Conservation (phyloP, 2,113 vertebrate species). For the Crocuta crocuta region DNA sequence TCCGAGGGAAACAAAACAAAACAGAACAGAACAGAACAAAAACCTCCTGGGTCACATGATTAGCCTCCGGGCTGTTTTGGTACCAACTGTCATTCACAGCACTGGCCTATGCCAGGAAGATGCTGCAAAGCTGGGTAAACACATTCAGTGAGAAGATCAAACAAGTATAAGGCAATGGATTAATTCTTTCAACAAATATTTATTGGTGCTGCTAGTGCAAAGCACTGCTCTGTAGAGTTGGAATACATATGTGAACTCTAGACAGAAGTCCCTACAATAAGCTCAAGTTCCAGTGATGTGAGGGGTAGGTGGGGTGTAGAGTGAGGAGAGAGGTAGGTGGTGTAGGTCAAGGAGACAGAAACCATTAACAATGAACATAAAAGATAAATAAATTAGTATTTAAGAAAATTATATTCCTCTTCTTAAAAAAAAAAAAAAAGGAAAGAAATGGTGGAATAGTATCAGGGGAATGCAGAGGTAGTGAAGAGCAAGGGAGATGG, state of each 20-base stretch:
- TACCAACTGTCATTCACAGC: background rate
- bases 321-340: rapidly evolving
- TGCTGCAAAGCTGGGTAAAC: background rate
- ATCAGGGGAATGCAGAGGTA: background rate
- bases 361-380: rapidly evolving
- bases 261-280: background rate
- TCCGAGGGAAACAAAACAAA: background rate
- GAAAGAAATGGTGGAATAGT: background rate
- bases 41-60: background rate
- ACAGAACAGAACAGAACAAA: background rate
- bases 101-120: background rate
- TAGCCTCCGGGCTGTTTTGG: too few species aligned
- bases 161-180: background rate
- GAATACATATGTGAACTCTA: rapidly evolving
- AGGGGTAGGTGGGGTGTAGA: rapidly evolving
- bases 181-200: background rate
- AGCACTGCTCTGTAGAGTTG: background rate
- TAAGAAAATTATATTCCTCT: background rate
- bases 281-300: background rate
- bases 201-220: background rate
- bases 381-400: rapidly evolving
- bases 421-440: too few species aligned
- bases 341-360: background rate
- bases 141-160: background rate
- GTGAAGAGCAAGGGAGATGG: too few species aligned